Percentiles rank a stretch among this genome's conserved stretches.
These are phyloP conservation scores for Azemiops feae DNA, from an alignment of 2,113 vertebrate genomes.

Conservation along the genomic window DNA sequence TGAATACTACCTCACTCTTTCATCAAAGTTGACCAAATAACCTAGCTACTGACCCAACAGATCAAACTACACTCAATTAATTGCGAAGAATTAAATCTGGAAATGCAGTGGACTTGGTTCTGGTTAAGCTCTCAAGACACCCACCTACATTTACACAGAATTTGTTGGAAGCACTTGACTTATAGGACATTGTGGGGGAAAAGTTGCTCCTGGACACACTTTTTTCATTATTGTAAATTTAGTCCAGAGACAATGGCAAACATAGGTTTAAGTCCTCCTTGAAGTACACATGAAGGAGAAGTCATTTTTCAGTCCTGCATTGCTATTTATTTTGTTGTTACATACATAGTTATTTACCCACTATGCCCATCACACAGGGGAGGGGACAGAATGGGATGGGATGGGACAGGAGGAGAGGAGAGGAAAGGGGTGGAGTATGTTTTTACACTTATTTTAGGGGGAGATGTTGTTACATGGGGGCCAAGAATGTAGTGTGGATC, in stretches of 20 bases:
- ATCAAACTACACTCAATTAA: too few species aligned
- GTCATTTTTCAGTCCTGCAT: not conserved
- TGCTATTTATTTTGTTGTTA: too few species aligned
- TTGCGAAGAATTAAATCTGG: too few species aligned
- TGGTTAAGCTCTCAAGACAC: too few species aligned
- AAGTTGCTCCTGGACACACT: not conserved
- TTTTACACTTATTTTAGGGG: not conserved
- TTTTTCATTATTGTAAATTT: not conserved
- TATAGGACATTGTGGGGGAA: not conserved
- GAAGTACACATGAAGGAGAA: constrained; percentile 1
- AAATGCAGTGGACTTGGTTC: too few species aligned
- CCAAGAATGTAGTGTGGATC: not conserved
- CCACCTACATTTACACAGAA: too few species aligned
- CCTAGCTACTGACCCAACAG: too few species aligned
- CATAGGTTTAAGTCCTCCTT: constrained; percentile 3
- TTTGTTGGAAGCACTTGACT: not conserved
- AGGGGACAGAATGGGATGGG: too few species aligned
- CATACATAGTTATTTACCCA: too few species aligned
- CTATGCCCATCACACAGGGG: too few species aligned
- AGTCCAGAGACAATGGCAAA: constrained; percentile 21
- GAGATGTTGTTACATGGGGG: not conserved
- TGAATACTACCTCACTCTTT: too few species aligned
- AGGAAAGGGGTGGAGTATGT: not conserved
- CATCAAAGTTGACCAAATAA: too few species aligned
- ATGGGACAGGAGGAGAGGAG: not conserved